A percentile compares a stretch with the other conserved stretches of the same genome.
phyloP scores from a whole-genome alignment of 2,113 vertebrate species.

The Toxostoma redivivum region DNA sequence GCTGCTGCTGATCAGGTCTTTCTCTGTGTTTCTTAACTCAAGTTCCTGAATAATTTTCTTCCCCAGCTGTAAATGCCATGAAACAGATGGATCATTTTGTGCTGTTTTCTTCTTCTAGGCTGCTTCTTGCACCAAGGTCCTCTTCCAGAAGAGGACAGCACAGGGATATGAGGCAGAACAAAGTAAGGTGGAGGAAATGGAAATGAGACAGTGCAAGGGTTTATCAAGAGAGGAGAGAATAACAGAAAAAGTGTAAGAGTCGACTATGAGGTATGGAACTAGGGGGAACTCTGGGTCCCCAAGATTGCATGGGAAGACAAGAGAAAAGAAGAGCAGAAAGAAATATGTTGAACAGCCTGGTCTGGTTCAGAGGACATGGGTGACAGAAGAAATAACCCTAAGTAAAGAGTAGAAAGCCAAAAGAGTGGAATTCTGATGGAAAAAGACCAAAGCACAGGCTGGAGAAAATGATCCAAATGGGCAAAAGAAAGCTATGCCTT shows the following conservation, averaged over 20 bases:
- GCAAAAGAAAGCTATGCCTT: neutral
- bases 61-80: neutral
- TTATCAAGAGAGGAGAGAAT: neutral
- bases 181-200: neutral
- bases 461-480: neutral
- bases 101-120: neutral
- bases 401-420: neutral
- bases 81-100: neutral
- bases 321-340: neutral
- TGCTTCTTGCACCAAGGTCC: neutral
- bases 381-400: neutral
- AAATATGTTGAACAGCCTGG: neutral
- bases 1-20: neutral
- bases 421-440: neutral
- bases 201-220: neutral
- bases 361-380: neutral
- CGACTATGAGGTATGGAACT: rapidly evolving
- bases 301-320: neutral
- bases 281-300: neutral
- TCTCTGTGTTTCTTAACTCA: neutral
- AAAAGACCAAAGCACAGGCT: neutral
- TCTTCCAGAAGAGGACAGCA: neutral
- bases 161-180: neutral
- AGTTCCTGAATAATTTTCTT: neutral
- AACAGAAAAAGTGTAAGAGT: neutral